A percentile compares a stretch with the other conserved stretches of the same genome.
Conservation (phyloP, 1,140 invertebrate genomes). For the Telenomus remus region DNA sequence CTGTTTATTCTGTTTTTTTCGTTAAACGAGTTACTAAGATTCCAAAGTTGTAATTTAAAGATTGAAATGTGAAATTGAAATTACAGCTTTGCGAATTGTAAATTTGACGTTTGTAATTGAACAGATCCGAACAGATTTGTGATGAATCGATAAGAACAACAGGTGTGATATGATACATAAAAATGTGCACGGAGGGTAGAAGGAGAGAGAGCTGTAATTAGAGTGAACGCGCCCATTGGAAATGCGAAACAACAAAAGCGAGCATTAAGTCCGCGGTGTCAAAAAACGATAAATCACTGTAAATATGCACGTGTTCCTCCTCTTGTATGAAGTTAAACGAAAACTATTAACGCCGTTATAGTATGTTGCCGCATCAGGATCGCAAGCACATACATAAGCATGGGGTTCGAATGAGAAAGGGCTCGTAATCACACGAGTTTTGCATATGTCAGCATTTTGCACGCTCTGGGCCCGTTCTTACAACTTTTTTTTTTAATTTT, state of each 20-base stretch:
- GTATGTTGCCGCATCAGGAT: conserved; percentile 45
- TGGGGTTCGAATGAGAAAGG: conserved; percentile 43
- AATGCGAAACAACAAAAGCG: conserved; percentile 67
- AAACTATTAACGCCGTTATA: conserved; percentile 71
- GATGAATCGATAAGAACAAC: not conserved
- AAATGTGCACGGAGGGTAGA: conserved; percentile 16
- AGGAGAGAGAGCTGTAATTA: not conserved
- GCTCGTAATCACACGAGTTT: conserved; percentile 51
- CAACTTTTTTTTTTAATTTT: conserved; percentile 24
- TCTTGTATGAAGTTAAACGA: conserved; percentile 67
- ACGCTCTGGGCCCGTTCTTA: conserved; percentile 25
- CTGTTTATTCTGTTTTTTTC: too few species aligned
- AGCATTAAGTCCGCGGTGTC: conserved; percentile 40
- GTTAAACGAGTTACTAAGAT: too few species aligned
- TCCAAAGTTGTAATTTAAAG: too few species aligned
- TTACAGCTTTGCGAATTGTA: too few species aligned
- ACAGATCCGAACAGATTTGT: too few species aligned
- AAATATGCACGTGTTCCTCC: conserved; percentile 70
- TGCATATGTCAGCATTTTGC: conserved; percentile 65
- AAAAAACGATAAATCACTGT: conserved; percentile 71
- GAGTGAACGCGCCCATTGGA: conserved; percentile 61
- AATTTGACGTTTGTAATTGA: too few species aligned
- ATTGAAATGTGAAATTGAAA: too few species aligned
- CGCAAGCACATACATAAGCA: conserved; percentile 57
- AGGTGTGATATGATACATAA: not conserved